These are phyloP conservation scores for Drosophila gaucha DNA, from an alignment of 2,888 invertebrate species.

Conservation along the genomic window DNA sequence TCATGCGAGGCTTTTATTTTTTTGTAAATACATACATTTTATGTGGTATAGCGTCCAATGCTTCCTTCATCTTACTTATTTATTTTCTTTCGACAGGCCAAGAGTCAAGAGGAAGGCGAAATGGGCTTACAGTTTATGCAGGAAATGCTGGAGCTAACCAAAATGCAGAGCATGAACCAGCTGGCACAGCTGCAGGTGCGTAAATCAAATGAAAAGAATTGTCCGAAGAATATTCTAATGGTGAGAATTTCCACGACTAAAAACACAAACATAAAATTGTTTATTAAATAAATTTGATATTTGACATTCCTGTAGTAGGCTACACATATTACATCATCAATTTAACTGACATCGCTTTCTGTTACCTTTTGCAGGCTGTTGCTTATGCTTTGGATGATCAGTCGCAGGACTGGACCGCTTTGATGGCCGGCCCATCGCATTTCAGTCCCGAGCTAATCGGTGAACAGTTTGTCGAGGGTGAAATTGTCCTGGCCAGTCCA, in stretches of 20 bases:
- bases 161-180: conserved; percentile 86
- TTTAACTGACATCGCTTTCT: not conserved
- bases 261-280: no score
- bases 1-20: conserved; percentile 20
- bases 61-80: not conserved
- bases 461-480: conserved; percentile 88
- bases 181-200: conserved; percentile 83
- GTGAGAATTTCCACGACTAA: conserved; percentile 17
- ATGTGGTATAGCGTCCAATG: not conserved
- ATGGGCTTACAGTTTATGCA: conserved; percentile 98
- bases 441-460: conserved; percentile 92
- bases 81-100: conserved; percentile 87
- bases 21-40: not conserved
- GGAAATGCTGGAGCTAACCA: conserved; percentile 97
- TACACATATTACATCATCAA: no score
- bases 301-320: no score
- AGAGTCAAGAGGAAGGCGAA: conserved; percentile 93
- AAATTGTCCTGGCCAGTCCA: conserved; percentile 89
- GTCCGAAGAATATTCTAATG: conserved; percentile 13
- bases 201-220: conserved; percentile 32
- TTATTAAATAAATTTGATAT: no score
- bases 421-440: conserved; percentile 95
- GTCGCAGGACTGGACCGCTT: conserved; percentile 84
- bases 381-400: conserved; percentile 82
- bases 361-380: conserved; percentile 82